phyloP scores from a whole-genome alignment of 2,888 invertebrate species.

The Lasioglossum zephyrum region DNA sequence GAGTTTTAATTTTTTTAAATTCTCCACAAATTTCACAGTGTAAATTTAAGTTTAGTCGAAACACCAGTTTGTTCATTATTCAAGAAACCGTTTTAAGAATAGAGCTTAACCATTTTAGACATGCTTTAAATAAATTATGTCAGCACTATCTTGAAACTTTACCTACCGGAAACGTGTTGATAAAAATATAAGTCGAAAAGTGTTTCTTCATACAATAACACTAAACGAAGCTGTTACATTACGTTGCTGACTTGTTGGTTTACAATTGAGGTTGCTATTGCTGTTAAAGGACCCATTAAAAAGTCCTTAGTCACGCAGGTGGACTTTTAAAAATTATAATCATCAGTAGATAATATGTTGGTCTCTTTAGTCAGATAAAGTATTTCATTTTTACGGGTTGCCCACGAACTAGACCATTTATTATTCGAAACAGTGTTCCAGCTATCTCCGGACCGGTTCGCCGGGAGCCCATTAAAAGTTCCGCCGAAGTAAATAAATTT shows the following conservation, averaged over 20 bases:
- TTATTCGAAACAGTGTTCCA: not conserved
- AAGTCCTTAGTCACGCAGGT: too few species aligned
- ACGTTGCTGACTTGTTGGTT: too few species aligned
- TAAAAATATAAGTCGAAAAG: too few species aligned
- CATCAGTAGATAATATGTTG: too few species aligned
- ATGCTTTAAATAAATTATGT: not conserved
- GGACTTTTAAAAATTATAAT: too few species aligned
- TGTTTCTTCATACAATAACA: too few species aligned
- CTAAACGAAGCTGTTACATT: too few species aligned
- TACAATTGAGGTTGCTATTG: too few species aligned
- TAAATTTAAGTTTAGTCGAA: not conserved
- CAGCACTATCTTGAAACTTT: not conserved
- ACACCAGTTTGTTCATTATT: not conserved
- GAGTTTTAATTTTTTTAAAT: too few species aligned
- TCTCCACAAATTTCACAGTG: not conserved
- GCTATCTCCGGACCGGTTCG: not conserved
- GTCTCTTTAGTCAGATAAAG: not conserved
- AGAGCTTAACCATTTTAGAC: not conserved
- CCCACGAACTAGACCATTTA: not conserved
- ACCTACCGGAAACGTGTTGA: not conserved
- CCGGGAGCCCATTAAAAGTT: not conserved
- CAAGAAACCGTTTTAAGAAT: not conserved
- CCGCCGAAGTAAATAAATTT: not conserved
- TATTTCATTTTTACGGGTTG: not conserved
- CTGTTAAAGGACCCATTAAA: too few species aligned